phyloP scores from a whole-genome alignment of 2,888 invertebrate species.

The Cheiracanthium punctorium region DNA sequence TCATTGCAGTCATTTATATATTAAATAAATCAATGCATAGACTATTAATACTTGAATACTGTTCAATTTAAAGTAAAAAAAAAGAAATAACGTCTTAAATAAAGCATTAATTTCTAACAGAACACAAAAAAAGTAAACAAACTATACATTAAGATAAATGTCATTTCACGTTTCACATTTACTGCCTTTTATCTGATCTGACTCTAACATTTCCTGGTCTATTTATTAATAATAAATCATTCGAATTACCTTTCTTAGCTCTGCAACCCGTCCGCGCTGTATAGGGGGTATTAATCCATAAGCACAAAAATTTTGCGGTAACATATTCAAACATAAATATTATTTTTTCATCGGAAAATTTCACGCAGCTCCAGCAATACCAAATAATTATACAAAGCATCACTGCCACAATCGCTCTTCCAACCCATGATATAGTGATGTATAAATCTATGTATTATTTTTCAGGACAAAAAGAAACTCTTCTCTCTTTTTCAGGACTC shows the following conservation, averaged over 20 bases:
- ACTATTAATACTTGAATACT: no score
- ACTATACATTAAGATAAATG: no score
- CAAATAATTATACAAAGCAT: background rate
- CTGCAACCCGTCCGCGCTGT: conserved; percentile 36
- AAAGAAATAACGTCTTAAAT: no score
- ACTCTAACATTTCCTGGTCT: background rate
- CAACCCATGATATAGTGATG: conserved; percentile 8
- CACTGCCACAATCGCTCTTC: background rate
- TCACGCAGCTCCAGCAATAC: background rate
- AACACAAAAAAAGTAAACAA: no score
- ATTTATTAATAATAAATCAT: conserved; percentile 35
- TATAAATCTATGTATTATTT: background rate
- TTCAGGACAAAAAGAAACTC: background rate
- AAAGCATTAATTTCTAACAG: no score
- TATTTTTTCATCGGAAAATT: background rate
- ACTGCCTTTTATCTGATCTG: background rate
- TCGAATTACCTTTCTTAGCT: conserved; percentile 57
- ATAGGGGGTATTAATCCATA: conserved; percentile 34
- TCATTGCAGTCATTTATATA: no score
- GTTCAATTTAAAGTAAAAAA: no score
- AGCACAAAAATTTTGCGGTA: background rate
- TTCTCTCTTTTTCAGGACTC: background rate
- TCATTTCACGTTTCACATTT: no score
- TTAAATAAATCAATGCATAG: no score
- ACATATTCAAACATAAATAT: background rate